These are phyloP conservation scores for Biston betularia DNA, from an alignment of 2,888 invertebrate species.

Conservation along the genomic window DNA sequence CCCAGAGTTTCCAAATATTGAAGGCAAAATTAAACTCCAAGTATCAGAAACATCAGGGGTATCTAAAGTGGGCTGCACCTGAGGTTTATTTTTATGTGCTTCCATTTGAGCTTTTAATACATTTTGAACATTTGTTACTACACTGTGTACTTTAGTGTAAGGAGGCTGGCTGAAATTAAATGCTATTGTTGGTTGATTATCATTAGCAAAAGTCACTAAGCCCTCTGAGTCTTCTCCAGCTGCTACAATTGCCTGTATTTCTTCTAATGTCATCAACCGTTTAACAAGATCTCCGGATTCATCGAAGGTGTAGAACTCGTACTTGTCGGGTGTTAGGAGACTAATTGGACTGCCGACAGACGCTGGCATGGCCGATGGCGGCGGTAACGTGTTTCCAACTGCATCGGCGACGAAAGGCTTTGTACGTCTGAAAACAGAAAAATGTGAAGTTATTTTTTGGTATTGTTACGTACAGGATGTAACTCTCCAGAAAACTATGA, in stretches of 20 bases:
- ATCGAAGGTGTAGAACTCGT: conserved; percentile 95
- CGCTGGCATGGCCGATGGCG: conserved; percentile 85
- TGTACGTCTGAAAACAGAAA: conserved; percentile 64
- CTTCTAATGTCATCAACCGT: conserved; percentile 93
- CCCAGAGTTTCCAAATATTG: conserved; percentile 91
- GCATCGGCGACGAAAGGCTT: conserved; percentile 89
- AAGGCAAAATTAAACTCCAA: conserved; percentile 94
- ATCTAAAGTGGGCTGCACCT: conserved; percentile 84
- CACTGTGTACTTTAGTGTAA: conserved; percentile 91
- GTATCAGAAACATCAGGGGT: conserved; percentile 91
- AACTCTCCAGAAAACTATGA: too few species aligned
- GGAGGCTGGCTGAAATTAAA: conserved; percentile 85
- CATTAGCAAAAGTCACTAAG: conserved; percentile 81
- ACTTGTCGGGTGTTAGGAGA: conserved; percentile 92
- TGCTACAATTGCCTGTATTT: conserved; percentile 94
- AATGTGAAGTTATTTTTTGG: background rate
- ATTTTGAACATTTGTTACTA: conserved; percentile 93
- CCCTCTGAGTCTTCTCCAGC: conserved; percentile 91
- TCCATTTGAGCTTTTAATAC: conserved; percentile 93
- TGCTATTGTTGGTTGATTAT: conserved; percentile 76
- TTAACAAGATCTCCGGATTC: conserved; percentile 93
- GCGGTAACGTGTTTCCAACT: conserved; percentile 88
- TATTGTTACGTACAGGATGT: background rate
- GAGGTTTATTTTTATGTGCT: conserved; percentile 83
- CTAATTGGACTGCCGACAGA: conserved; percentile 93